Base-by-base conservation (phyloP, 2,888 invertebrate species). In the Taenaris catops region DNA sequence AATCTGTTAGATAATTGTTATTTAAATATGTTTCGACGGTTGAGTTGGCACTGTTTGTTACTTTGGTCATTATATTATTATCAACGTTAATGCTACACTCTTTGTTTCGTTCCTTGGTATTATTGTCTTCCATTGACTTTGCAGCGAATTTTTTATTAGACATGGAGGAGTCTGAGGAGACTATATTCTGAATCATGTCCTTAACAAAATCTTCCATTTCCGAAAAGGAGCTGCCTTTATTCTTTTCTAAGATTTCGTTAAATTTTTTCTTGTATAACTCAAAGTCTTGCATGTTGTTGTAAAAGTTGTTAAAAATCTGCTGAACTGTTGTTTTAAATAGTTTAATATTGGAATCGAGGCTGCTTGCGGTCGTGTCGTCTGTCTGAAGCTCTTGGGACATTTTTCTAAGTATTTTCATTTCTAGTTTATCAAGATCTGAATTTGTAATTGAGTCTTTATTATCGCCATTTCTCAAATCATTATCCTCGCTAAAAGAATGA, bases 151-250 rank as follows among this genome's bases (percentile, higher is more conserved):
- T 51, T 4, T 51, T 51, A 25, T 46, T 46, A 1, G 57, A 48
- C 4, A 51, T 31, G 2, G 55, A 49, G 4, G 60, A 61, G 4
- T 74, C 71, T 0, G 72, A 63, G 1, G 71, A 68, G 44, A 66
- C 58, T n/a, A 80, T 74, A 29, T 75, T 62, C 4, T 74, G 67
- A 41, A 83, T 67, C 63, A 80, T 72, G 18, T 80, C 76, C 48
- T 62, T 75, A 25, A 81, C 70, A 35, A 83, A 80, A 1, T 68
- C 60, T 49, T 80, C 78, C 78, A 80, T 78, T 31, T 75, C 73
- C 3, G 48, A 51, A 0, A 78, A 34, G 1, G 69, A 63, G 2
- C 74, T 69, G 1, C 59, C 65, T 16, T 56, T 59, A 41, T 62
- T 73, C 36, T 66, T 78, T 2, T 52, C 51, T 14, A 83, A 44